These are phyloP conservation scores for Lepisosteus osseus DNA, from an alignment of 2,113 vertebrate species.

Conservation along the genomic window DNA sequence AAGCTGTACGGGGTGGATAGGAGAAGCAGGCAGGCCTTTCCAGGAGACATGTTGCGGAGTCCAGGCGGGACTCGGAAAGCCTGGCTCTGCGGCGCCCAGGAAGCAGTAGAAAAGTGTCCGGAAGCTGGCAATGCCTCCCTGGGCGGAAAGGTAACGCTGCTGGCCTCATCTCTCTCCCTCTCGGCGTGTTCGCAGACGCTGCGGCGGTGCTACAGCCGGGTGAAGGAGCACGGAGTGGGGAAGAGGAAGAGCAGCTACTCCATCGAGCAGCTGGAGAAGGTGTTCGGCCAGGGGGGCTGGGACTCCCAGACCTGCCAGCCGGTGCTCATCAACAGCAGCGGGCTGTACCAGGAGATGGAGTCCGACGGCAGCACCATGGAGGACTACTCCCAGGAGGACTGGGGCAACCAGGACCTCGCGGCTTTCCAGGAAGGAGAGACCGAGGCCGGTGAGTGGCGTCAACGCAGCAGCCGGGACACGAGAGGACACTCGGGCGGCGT, in stretches of 20 bases:
- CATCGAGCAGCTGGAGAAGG: slow-evolving; percentile 96
- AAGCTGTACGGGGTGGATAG: too few relatives aligned
- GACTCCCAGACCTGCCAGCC: slow-evolving; percentile 95
- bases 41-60: too few relatives aligned
- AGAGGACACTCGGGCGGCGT: too few relatives aligned
- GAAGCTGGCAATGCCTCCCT: too few relatives aligned
- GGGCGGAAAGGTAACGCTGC: background rate
- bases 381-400: slow-evolving; percentile 95
- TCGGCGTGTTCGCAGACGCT: slow-evolving; percentile 75
- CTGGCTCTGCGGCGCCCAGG: too few relatives aligned
- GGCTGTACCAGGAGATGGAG: slow-evolving; percentile 96
- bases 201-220: slow-evolving; percentile 95
- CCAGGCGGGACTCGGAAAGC: too few relatives aligned
- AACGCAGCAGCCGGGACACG: too few relatives aligned
- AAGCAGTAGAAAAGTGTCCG: too few relatives aligned
- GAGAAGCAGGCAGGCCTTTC: too few relatives aligned
- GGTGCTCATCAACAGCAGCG: slow-evolving; percentile 97
- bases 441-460: slow-evolving; percentile 78
- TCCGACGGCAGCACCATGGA: slow-evolving; percentile 94
- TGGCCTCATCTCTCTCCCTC: background rate
- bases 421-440: slow-evolving; percentile 88
- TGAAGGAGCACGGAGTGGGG: slow-evolving; percentile 95
- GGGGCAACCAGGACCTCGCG: slow-evolving; percentile 93
- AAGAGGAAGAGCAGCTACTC: slow-evolving; percentile 99
- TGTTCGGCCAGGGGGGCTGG: slow-evolving; percentile 97